Conservation (phyloP, 2,797 vertebrate genomes). For the Harpagifer antarcticus region DNA sequence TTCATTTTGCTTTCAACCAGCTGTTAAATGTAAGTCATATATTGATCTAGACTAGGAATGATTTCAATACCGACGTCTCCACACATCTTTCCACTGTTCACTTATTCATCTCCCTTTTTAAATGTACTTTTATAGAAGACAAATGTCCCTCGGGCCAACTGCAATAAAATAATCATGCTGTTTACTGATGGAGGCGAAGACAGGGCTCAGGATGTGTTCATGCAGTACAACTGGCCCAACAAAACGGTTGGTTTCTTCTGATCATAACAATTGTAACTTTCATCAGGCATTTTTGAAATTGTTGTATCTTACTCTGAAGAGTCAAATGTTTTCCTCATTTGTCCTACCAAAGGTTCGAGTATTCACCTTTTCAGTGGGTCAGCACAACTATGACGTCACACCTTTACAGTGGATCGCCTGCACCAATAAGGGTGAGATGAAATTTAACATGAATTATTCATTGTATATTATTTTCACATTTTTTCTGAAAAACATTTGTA, state of each 20-base stretch:
- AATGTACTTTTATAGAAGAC: conserved; percentile 81
- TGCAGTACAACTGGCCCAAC: conserved; percentile 99
- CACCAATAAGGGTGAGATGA: conserved; percentile 94
- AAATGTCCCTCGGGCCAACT: conserved; percentile 96
- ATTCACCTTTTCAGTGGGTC: conserved; percentile 98
- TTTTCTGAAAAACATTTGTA: too few relatives aligned
- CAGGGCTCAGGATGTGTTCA: conserved; percentile 96
- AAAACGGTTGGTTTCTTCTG: conserved; percentile 89
- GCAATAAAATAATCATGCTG: conserved; percentile 99
- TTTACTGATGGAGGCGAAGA: conserved; percentile 98
- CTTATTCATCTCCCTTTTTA: not conserved
- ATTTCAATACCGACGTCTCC: not conserved
- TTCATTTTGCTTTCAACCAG: conserved; percentile 98
- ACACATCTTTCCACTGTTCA: conserved; percentile 7
- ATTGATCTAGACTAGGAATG: not conserved
- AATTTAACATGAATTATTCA: not conserved
- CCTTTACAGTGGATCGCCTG: conserved; percentile 99
- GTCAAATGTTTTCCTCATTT: not conserved
- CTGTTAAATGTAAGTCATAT: conserved; percentile 92
- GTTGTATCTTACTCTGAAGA: not conserved
- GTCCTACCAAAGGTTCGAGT: conserved; percentile 90
- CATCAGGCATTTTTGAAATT: not conserved
- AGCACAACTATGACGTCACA: conserved; percentile 98
- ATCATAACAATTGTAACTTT: not conserved
- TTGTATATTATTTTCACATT: too few relatives aligned